Base-by-base conservation (phyloP, 2,113 vertebrate species). In the Psilopsiagon aurifrons region DNA sequence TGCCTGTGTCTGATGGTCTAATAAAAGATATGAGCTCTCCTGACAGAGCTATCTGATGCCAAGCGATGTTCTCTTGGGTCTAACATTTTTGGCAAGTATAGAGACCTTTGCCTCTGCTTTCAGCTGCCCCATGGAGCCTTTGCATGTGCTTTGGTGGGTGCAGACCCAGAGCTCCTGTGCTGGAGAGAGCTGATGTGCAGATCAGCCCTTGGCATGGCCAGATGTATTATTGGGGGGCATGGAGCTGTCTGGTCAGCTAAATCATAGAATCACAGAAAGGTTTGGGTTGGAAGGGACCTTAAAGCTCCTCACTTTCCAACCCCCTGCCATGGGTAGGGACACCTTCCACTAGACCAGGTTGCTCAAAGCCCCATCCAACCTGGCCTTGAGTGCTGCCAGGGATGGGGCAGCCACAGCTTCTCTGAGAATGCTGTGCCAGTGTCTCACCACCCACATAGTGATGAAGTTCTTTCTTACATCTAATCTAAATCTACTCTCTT, bases 201-300 rank as follows among this genome's bases (percentile, higher is more conserved):
- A 90, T 60, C 62, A 62, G 41, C 37, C 17, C n/a, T 28, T 66
- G 73, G 47, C 22, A 3, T 0, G 9, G 47, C 43, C 77, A 69
- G 43, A n/a, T 1, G 6, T 2, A 1, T 54, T 15, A 54, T 1
- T 3, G 5, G 70, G 55, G 6, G 27, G 55, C 64, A 43, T 23
- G 11, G 70, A 79, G 44, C 20, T 4, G 0, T 39, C 60, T 23
- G 33, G 22, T 9, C 1, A 4, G 31, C 27, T 44, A 49, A 54
- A 35, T 24, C 33, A 35, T 35, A 59, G 33, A 59, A 15, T 33
- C 57, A 24, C 57, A 59, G 20, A 35, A 14, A 5, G 22, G 57
- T 59, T 23, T 35, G 33, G 22, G 33, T 35, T 35, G 57, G 57
- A 59, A 59, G 22, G 9, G 57, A 16, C 57, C 14, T 59, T 24